Base-by-base conservation (phyloP, 2,888 invertebrate genomes). In the Ditula angustiorana region DNA sequence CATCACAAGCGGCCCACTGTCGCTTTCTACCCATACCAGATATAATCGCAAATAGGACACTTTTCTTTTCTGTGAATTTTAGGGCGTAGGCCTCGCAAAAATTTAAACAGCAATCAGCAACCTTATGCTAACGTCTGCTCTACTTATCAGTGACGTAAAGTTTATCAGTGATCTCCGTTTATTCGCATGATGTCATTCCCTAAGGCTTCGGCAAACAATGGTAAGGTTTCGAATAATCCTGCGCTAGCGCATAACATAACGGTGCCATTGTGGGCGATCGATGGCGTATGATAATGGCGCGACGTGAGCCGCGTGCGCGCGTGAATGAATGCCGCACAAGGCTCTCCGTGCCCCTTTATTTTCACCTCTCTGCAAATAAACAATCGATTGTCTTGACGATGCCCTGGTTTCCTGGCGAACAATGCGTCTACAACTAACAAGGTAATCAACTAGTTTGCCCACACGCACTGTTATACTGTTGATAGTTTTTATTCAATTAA, bases 281-380 rank as follows among this genome's bases (percentile, higher is more conserved):
- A 52, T 58, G 50, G 63, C 33, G 57, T 62, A 56, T 56, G 57
- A 50, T 57, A 62, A 62, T 50, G 35, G 44, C 71, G 73, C 72
- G 73, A 79, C 80, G 80, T 81, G 82, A 62, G 28, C 60, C 57
- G 78, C 75, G 75, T 75, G 67, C 66, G 74, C 71, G 71, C 82
- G 81, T 80, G 78, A 76, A 64, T 76, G 75, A 78, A 83, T 82
- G 82, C 73, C 47, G 28, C 57, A 21, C 56, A 57, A 58, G 28
- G 58, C 37, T 61, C 35, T 46, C 41, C 57, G 61, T 63, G 60
- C 75, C 70, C 75, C 75, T 75, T 71, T 68, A 70, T 68, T 64
- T 69, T 61, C 59, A 66, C 66, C 49, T 61, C 53, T 55, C 55
- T 65, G 47, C 47, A 46, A 56, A 56, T 52, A 64, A 63, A 63